A percentile compares a stretch with the other conserved stretches of the same genome.
Evolutionary conservation across 2,797 vertebrate genomes (phyloP).

Genomic region (Sciurus vulgaris): DNA sequence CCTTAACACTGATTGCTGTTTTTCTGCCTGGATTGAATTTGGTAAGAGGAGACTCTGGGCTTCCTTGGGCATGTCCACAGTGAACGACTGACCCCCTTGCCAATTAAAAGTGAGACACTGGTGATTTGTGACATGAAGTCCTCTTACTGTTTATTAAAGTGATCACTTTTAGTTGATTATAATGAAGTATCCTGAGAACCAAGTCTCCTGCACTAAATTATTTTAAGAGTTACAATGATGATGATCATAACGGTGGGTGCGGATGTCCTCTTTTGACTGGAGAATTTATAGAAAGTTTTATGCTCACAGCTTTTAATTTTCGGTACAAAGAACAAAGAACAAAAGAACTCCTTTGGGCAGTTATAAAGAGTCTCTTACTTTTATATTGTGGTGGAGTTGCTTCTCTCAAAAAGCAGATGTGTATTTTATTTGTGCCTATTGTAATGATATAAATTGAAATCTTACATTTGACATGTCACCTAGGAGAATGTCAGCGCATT

Average conservation of each 20-base stretch:
- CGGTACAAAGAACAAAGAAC: not conserved
- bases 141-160: not conserved
- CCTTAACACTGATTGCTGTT: not conserved
- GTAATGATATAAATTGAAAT: not conserved
- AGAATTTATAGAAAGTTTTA: not conserved
- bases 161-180: not conserved
- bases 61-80: not conserved
- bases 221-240: not conserved
- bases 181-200: not conserved
- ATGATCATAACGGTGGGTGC: not conserved
- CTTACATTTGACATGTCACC: not conserved
- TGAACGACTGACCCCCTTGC: not conserved
- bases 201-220: not conserved
- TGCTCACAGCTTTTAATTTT: not conserved
- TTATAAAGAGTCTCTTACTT: not conserved
- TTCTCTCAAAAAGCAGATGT: not conserved
- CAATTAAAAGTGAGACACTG: not conserved
- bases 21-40: not conserved
- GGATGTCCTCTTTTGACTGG: not conserved
- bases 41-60: not conserved
- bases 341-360: not conserved
- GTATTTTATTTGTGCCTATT: not conserved
- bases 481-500: not conserved
- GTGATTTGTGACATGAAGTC: conserved; percentile 1
- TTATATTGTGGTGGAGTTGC: not conserved